These are phyloP conservation scores for Poecilia gillii DNA, from an alignment of 2,797 vertebrate genomes.

Conservation along the genomic window DNA sequence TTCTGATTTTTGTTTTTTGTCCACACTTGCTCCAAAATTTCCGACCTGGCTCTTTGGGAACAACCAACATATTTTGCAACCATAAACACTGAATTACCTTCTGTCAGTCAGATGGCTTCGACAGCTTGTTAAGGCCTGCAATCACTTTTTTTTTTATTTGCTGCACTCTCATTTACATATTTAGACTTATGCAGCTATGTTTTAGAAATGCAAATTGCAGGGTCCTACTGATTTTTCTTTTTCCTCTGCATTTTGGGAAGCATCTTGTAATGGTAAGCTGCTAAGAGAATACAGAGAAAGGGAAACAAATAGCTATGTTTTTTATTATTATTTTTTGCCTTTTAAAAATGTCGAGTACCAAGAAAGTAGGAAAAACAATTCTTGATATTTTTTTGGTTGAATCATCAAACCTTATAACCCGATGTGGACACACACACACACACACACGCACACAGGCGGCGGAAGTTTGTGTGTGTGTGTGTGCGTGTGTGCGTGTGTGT, in stretches of 20 bases:
- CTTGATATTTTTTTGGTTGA: conserved; percentile 9
- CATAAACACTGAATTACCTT: not conserved
- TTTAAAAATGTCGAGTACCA: conserved; percentile 14
- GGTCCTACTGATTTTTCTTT: not conserved
- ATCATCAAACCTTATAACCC: conserved; percentile 12
- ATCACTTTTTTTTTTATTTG: not conserved
- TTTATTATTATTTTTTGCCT: not conserved
- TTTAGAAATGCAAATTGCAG: not conserved
- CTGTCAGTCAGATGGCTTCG: not conserved
- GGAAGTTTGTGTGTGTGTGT: not conserved
- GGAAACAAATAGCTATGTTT: not conserved
- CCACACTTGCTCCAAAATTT: not conserved
- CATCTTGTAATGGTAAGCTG: not conserved
- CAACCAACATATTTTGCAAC: not conserved
- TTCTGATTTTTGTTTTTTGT: not conserved
- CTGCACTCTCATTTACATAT: not conserved
- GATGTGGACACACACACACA: not conserved
- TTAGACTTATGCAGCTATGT: not conserved
- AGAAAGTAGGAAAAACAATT: not conserved
- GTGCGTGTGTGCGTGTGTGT: not conserved
- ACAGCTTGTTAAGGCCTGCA: not conserved
- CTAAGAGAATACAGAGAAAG: not conserved
- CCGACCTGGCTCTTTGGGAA: not conserved
- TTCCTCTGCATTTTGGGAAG: not conserved
- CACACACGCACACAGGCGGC: not conserved